A percentile compares a stretch with the other conserved stretches of the same genome.
Evolutionary conservation across 2,888 invertebrate species (phyloP).

Genomic region (Hydroisotoma schaefferi): DNA sequence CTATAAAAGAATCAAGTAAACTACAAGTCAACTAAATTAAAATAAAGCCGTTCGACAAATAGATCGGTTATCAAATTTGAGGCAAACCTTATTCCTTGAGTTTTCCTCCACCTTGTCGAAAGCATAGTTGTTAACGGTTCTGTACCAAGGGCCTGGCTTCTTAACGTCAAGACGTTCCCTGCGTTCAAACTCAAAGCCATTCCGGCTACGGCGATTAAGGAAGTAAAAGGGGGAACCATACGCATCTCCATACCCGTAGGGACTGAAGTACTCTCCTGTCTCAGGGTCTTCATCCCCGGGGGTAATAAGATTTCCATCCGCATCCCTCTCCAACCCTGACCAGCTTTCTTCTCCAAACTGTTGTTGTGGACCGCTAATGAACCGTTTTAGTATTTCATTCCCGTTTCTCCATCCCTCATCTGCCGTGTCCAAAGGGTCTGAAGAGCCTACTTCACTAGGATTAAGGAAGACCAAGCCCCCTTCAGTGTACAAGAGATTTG

Average conservation of each 20-base stretch:
- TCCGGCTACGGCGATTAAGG: constrained; percentile 10
- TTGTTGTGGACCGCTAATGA: constrained; percentile 17
- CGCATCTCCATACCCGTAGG: constrained; percentile 16
- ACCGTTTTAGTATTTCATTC: constrained; percentile 32
- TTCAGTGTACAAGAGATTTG: constrained; percentile 57
- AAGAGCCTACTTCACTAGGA: constrained; percentile 25
- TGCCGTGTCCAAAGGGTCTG: background rate
- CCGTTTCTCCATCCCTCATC: constrained; percentile 24
- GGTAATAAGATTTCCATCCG: constrained; percentile 18
- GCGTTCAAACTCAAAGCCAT: constrained; percentile 63
- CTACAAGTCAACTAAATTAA: background rate
- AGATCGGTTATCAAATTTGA: background rate
- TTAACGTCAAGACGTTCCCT: constrained; percentile 88
- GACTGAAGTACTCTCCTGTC: constrained; percentile 14
- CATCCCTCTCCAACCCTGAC: constrained; percentile 6
- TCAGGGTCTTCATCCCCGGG: constrained; percentile 21
- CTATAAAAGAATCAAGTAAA: background rate
- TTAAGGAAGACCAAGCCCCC: constrained; percentile 60
- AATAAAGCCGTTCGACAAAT: background rate
- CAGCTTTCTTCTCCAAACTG: background rate
- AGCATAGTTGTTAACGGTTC: constrained; percentile 61
- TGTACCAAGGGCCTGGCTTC: constrained; percentile 85
- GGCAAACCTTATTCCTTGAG: constrained; percentile 5
- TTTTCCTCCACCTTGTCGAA: constrained; percentile 52
- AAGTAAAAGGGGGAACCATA: constrained; percentile 8